Conservation (phyloP, 2,113 vertebrate genomes). For the Passerina amoena region DNA sequence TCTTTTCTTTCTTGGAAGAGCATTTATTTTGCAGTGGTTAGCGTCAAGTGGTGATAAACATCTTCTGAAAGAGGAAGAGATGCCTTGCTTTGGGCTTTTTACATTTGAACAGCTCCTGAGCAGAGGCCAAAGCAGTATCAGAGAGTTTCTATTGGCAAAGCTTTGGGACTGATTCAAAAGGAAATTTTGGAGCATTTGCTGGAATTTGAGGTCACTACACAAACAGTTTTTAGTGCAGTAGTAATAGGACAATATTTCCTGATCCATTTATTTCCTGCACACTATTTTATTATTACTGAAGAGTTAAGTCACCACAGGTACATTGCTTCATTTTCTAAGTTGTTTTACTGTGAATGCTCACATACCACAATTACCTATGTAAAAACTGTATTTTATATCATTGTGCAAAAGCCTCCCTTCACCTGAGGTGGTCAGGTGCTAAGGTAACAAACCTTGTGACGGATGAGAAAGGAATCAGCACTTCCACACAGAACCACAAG, state of each 20-base stretch:
- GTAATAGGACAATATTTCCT: neutral
- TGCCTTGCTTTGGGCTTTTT: neutral
- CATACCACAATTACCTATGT: neutral
- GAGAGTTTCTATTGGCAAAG: neutral
- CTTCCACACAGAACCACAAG: neutral
- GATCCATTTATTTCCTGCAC: neutral
- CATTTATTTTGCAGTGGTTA: constrained; percentile 33
- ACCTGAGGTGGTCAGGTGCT: neutral
- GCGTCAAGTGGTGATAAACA: constrained; percentile 41
- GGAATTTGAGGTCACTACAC: neutral
- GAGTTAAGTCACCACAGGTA: neutral
- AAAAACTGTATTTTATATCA: neutral
- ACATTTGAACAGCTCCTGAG: neutral
- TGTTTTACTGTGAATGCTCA: neutral
- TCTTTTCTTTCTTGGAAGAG: neutral
- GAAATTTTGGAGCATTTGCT: neutral
- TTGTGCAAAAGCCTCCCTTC: neutral
- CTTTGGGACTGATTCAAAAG: neutral
- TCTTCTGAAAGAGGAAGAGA: constrained; percentile 21
- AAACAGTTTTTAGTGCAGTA: neutral
- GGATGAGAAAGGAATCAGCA: neutral
- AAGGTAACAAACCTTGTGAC: neutral
- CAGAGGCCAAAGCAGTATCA: neutral
- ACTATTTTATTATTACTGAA: neutral
- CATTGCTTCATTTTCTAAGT: neutral